phyloP scores from a whole-genome alignment of 2,113 vertebrate species.

The Trematomus loennbergii region DNA sequence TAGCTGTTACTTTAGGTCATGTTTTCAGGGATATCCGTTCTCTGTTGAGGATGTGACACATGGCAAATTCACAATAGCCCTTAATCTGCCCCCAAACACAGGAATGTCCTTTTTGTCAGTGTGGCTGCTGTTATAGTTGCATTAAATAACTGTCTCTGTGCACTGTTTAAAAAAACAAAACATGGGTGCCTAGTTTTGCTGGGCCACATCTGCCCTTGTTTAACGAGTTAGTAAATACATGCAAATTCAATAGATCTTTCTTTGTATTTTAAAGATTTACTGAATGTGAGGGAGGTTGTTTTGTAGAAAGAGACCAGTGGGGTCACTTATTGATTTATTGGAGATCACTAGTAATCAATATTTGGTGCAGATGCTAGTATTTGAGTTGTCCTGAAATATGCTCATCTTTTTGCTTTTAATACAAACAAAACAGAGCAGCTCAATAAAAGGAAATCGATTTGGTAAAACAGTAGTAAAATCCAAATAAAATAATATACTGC shows the following conservation, averaged over 20 bases:
- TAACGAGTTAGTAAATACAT: not conserved
- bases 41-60: not conserved
- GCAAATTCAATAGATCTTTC: constrained; percentile 4
- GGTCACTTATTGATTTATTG: constrained; percentile 34
- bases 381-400: not conserved
- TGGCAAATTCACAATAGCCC: not conserved
- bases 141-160: not conserved
- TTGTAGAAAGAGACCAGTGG: not conserved
- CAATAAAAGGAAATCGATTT: no score
- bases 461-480: no score
- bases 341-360: not conserved
- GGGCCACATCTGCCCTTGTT: constrained; percentile 28
- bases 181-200: not conserved
- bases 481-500: no score
- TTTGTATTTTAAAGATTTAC: constrained; percentile 15
- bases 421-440: no score
- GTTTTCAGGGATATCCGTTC: not conserved
- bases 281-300: not conserved
- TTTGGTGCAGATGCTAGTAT: constrained; percentile 8
- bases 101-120: constrained; percentile 6
- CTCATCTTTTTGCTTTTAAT: no score
- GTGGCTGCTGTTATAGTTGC: not conserved
- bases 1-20: not conserved
- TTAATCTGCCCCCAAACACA: not conserved
- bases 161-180: no score